Evolutionary conservation across 2,113 vertebrate species (phyloP).

Genomic region (Motacilla alba): DNA sequence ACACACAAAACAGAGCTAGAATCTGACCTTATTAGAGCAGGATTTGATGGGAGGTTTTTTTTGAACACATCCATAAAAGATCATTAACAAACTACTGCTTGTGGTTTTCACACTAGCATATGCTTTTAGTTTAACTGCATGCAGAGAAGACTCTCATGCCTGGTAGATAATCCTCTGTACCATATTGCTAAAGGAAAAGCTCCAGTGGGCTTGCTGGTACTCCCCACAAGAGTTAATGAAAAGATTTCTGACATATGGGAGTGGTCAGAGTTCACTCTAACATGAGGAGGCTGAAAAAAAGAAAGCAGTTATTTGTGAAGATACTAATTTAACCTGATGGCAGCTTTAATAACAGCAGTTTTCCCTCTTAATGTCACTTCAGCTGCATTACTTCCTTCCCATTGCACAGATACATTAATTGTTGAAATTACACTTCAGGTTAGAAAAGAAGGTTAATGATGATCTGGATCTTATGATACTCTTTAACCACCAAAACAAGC

Average conservation of each 20-base stretch:
- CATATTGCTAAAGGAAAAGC: background rate
- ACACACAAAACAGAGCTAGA: background rate
- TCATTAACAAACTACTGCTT: background rate
- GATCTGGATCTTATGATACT: background rate
- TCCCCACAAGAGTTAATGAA: background rate
- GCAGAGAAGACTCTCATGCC: background rate
- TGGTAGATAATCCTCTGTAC: background rate
- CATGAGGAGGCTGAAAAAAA: background rate
- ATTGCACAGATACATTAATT: slow-evolving; percentile 17
- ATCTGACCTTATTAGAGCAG: background rate
- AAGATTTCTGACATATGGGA: background rate
- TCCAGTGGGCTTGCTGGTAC: background rate
- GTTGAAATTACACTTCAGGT: slow-evolving; percentile 31
- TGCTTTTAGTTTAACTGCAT: background rate
- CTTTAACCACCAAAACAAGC: slow-evolving; percentile 18
- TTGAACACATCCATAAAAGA: background rate
- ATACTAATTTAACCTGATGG: slow-evolving; percentile 15
- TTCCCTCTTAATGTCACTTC: background rate
- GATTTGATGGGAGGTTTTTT: background rate
- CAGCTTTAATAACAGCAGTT: slow-evolving; percentile 28
- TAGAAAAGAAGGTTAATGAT: slow-evolving; percentile 16
- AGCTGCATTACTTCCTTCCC: background rate
- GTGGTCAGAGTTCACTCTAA: background rate
- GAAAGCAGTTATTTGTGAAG: slow-evolving; percentile 24
- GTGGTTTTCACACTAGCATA: background rate